Conservation (phyloP, 2,113 vertebrate genomes). For the Isurus oxyrinchus region DNA sequence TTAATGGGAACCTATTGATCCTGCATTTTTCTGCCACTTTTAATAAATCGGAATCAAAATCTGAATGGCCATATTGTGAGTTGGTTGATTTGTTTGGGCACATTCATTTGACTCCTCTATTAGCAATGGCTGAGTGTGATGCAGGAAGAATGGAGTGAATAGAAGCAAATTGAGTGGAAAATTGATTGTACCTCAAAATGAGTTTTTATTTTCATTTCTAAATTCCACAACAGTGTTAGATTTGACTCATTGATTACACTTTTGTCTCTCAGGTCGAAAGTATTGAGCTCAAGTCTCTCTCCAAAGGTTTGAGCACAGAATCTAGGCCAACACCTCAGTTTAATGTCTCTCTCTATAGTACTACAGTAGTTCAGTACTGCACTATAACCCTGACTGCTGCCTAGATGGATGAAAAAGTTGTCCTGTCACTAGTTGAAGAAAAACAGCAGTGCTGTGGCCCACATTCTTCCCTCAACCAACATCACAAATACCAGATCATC, state of each 20-base stretch:
- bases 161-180: neutral
- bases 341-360: neutral
- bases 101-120: neutral
- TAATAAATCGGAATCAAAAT: neutral
- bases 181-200: neutral
- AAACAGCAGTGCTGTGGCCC: neutral
- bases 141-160: neutral
- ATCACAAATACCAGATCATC: neutral
- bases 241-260: neutral
- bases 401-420: neutral
- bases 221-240: neutral
- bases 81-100: neutral
- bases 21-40: neutral
- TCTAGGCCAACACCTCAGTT: neutral
- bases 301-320: neutral
- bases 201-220: neutral
- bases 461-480: neutral
- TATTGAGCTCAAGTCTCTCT: neutral
- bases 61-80: neutral
- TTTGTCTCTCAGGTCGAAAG: neutral
- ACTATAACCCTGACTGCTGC: neutral
- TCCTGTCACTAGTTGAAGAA: neutral
- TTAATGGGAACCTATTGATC: neutral
- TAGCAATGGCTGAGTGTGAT: neutral
- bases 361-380: neutral